Base-by-base conservation (phyloP, 2,888 invertebrate species). In the Drosophila infuscata region DNA sequence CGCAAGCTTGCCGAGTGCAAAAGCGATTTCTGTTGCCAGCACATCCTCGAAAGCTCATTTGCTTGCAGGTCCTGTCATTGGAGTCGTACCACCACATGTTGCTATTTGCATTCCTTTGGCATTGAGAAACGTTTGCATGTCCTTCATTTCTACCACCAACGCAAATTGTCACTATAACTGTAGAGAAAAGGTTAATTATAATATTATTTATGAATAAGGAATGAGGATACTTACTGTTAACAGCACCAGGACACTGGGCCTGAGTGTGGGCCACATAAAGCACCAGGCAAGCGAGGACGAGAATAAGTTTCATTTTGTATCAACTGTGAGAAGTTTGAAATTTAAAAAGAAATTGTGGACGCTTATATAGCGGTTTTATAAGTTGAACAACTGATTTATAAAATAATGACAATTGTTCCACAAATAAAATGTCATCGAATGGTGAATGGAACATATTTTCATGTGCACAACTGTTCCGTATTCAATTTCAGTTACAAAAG, bases 51-150 rank as follows among this genome's bases (percentile, higher is more conserved):
- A 20, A 46, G 0, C 7, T 20, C 46, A 46, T 20, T 20, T 3
- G 3, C 7, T 7, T 20, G 20, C 43, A 46, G n/a, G 38, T 17
- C 2, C 49, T 12, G 12, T 12, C 9, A 1, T 7, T 29, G 1
- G 4, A 30, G n/a, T 60, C 35, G 36, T 11, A 60, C 12, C 7
- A 70, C 41, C 49, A 70, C 70, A 70, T 70, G 2, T 43, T 20
- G 11, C 5, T 6, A 17, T 54, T 43, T 20, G 43, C 43, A 20
- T 43, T 43, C 41, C 43, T 20, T 11, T 6, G 6, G 12, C 43
- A 11, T 20, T 43, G 11, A n/a, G n/a, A 1, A 25, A 2, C 2
- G 25, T 25, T 25, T 11, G 11, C 5, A 12, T 43, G 3, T 20
- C 12, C 43, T 3, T 12, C 3, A 12, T 46, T 46, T 20, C 43